Conservation (phyloP, 2,113 vertebrate species). For the Phainopepla nitens region DNA sequence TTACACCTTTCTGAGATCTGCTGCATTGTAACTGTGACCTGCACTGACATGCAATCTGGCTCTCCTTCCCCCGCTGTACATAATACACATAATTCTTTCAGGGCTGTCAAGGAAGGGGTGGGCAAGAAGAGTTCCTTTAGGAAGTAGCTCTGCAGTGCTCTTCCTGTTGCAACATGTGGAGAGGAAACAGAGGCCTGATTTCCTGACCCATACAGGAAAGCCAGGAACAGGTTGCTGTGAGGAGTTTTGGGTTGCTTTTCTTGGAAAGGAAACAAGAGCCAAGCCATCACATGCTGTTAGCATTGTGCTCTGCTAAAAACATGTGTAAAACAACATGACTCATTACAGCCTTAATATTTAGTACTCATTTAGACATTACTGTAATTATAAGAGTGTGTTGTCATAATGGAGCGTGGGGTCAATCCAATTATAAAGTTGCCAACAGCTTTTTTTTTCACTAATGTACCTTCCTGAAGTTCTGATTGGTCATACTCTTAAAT, state of each 20-base stretch:
- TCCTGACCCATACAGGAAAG: conserved; percentile 79
- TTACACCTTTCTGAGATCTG: conserved; percentile 70
- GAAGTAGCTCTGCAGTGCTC: conserved; percentile 74
- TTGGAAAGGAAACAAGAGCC: conserved; percentile 74
- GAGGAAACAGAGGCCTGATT: conserved; percentile 76
- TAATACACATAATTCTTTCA: conserved; percentile 77
- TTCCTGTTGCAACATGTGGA: conserved; percentile 75
- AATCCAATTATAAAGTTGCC: conserved; percentile 29
- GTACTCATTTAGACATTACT: conserved; percentile 8
- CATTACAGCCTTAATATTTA: neutral
- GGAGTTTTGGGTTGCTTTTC: conserved; percentile 68
- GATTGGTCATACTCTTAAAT: neutral
- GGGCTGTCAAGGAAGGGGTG: conserved; percentile 79
- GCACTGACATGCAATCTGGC: conserved; percentile 58
- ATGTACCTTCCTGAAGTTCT: neutral
- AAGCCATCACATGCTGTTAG: conserved; percentile 61
- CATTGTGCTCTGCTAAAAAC: conserved; percentile 36
- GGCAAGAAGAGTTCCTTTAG: conserved; percentile 75
- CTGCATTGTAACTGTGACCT: conserved; percentile 66
- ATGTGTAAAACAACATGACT: conserved; percentile 39
- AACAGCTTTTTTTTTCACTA: neutral
- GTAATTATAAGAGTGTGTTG: conserved; percentile 27
- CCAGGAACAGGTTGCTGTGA: conserved; percentile 74
- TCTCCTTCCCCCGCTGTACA: conserved; percentile 68
- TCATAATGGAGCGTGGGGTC: neutral